phyloP scores from a whole-genome alignment of 1,140 invertebrate species.

The Helicoverpa zea region DNA sequence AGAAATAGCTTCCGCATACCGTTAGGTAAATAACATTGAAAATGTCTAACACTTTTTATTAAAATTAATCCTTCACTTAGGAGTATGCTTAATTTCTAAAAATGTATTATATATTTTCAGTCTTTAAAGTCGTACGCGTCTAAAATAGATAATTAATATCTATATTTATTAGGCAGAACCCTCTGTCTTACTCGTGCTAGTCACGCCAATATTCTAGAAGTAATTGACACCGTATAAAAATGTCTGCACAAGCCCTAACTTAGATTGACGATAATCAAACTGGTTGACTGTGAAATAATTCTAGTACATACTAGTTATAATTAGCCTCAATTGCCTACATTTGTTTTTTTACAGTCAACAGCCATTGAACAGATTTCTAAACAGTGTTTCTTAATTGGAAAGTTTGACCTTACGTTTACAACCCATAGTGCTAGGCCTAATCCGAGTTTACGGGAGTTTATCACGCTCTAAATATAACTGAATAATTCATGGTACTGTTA shows the following conservation, averaged over 20 bases:
- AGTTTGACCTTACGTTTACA: constrained; percentile 29
- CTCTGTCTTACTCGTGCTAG: too few relatives aligned
- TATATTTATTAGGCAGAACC: too few relatives aligned
- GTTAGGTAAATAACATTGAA: background rate
- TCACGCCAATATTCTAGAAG: too few relatives aligned
- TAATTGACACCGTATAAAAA: background rate
- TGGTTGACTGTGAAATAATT: constrained; percentile 7
- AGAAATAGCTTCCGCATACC: background rate
- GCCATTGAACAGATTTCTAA: constrained; percentile 21
- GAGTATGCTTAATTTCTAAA: too few relatives aligned
- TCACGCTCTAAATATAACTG: background rate
- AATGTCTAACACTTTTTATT: too few relatives aligned
- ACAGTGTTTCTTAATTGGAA: constrained; percentile 35
- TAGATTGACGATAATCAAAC: background rate
- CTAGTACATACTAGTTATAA: constrained; percentile 21
- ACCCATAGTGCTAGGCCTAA: background rate
- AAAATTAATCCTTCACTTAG: too few relatives aligned
- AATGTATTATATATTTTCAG: too few relatives aligned
- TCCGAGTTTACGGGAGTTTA: background rate
- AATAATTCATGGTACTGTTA: background rate
- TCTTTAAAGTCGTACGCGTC: too few relatives aligned
- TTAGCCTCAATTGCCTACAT: constrained; percentile 34
- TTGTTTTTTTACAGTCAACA: constrained; percentile 20
- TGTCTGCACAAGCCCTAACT: background rate
- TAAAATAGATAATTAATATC: too few relatives aligned